Base-by-base conservation (phyloP, 2,888 invertebrate genomes). In the Troides aeacus region DNA sequence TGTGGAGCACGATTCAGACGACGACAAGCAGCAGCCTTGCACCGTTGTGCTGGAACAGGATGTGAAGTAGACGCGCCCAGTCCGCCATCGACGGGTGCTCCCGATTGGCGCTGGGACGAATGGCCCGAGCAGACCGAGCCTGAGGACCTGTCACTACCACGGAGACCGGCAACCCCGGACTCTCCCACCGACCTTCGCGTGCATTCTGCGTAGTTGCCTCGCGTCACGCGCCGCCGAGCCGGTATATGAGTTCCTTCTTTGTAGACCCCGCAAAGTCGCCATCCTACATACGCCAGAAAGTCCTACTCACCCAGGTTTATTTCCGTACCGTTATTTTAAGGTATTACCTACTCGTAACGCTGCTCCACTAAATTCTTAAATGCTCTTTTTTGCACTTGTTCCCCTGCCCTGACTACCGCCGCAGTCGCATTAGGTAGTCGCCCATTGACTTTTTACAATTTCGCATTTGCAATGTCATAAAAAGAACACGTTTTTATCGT, bases 111-210 rank as follows among this genome's bases (percentile, higher is more conserved):
- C 78, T 90, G 89, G 93, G 92, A 89, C 78, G 92, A 81, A 78
- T 91, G 83, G 88, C 97, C 97, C 23, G 97, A 96, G 85, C 98
- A 98, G 91, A 97, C 97, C 2, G 97, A 97, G 85, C 98, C 98
- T 10, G 97, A 98, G 84, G 98, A 98, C 84, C 93, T 98, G 74
- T 97, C 97, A 68, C 95, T 97, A 94, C 92, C 92, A 68, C 86
- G 93, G 76, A 84, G 92, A 75, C 89, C 92, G 82, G 87, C 88
- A 80, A 90, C 92, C 82, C 91, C 92, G 75, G 89, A 89, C 81
- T 92, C 90, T 78, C 91, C 91, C 82, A 88, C 91, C 76, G 92
- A 92, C 85, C 85, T 92, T 81, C 90, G 92, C 84, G 79, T 92
- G 83, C 91, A 90, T 84, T 82, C 87, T 83, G 90, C 90, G 88